Percentiles rank a stretch among this genome's conserved stretches.
These are phyloP conservation scores for Phalacrocorax carbo DNA, from an alignment of 2,113 vertebrate genomes.

Conservation along the genomic window DNA sequence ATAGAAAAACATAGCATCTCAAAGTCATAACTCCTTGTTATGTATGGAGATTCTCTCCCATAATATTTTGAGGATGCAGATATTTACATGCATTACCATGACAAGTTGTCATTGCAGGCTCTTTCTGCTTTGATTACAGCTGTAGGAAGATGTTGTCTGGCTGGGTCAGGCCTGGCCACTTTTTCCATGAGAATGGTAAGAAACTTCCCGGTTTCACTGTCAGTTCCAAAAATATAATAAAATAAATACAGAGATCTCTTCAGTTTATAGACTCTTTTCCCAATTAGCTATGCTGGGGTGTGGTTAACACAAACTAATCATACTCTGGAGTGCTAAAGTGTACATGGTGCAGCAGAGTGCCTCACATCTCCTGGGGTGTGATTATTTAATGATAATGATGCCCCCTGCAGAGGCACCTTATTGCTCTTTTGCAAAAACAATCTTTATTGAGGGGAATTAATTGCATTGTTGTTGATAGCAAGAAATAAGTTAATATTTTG, in stretches of 20 bases:
- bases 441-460: slow-evolving; percentile 75
- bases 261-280: slow-evolving; percentile 24
- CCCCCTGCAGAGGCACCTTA: slow-evolving; percentile 75
- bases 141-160: rapidly evolving
- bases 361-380: slow-evolving; percentile 68
- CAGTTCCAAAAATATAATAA: background rate
- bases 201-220: background rate
- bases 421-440: slow-evolving; percentile 72
- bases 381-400: slow-evolving; percentile 73
- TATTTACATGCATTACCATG: background rate
- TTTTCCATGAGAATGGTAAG: background rate
- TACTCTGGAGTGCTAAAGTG: slow-evolving; percentile 65
- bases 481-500: slow-evolving; percentile 73
- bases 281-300: slow-evolving; percentile 62
- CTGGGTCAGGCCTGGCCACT: background rate
- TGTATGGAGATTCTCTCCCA: background rate
- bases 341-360: slow-evolving; percentile 59
- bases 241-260: background rate
- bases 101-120: background rate
- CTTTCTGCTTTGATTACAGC: background rate
- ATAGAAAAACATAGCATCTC: background rate
- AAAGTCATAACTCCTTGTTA: background rate
- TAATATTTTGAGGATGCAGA: background rate
- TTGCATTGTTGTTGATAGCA: slow-evolving; percentile 74
- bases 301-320: slow-evolving; percentile 68